A percentile compares a stretch with the other conserved stretches of the same genome.
Conservation (phyloP, 2,888 invertebrate species). For the Lasioglossum vierecki region DNA sequence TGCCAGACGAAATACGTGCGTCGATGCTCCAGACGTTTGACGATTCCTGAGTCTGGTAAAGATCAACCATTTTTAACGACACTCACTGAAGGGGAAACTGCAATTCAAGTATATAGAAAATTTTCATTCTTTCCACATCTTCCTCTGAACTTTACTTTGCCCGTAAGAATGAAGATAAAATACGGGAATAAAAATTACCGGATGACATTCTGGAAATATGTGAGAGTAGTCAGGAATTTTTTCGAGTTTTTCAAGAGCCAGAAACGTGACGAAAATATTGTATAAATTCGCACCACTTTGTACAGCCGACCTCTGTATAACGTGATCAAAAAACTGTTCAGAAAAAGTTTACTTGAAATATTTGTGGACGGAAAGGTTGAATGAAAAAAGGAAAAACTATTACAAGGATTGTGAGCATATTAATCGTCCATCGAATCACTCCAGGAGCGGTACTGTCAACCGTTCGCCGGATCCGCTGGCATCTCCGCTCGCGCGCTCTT, state of each 20-base stretch:
- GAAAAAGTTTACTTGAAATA: neutral
- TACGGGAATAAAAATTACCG: neutral
- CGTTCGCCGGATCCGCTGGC: constrained; percentile 51
- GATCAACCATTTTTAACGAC: neutral
- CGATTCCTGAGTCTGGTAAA: neutral
- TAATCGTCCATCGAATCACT: neutral
- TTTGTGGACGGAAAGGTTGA: no score
- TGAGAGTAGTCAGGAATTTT: neutral
- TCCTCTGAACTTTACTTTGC: neutral
- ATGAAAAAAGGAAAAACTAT: neutral
- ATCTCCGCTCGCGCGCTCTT: constrained; percentile 27
- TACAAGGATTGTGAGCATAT: neutral
- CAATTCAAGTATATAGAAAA: neutral
- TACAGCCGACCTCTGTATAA: neutral
- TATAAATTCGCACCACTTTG: neutral
- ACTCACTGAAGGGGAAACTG: neutral
- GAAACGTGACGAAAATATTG: neutral
- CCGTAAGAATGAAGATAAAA: neutral
- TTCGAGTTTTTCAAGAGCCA: neutral
- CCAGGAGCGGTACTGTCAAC: constrained; percentile 30
- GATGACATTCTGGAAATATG: neutral
- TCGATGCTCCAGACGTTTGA: neutral
- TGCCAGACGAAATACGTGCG: neutral
- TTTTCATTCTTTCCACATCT: neutral
- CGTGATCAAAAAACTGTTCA: neutral